These are phyloP conservation scores for Stichopus horrens DNA, from an alignment of 53 echinoderm and acorn worm genomes.

Conservation along the genomic window DNA sequence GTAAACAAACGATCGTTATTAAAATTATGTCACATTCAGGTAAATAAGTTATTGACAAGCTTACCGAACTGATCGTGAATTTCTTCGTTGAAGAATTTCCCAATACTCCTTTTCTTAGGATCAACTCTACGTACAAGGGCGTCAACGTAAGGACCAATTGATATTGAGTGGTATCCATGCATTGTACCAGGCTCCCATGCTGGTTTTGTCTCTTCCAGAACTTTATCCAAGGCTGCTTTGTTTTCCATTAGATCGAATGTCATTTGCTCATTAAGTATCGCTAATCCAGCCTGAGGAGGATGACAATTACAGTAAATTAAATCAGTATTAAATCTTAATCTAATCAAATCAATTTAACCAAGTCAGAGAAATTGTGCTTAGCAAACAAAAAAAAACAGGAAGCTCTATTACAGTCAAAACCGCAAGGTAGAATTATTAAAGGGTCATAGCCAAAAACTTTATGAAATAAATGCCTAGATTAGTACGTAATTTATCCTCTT, in stretches of 20 bases:
- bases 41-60: neutral
- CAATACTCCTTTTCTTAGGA: constrained; percentile 28
- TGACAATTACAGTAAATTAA: too few species aligned
- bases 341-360: too few species aligned
- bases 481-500: too few species aligned
- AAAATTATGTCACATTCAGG: neutral
- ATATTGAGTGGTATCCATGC: constrained; percentile 19
- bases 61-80: constrained; percentile 26
- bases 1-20: too few species aligned
- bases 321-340: too few species aligned
- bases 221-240: neutral
- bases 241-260: constrained; percentile 32
- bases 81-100: constrained; percentile 36
- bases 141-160: constrained; percentile 16
- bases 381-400: too few species aligned
- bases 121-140: neutral
- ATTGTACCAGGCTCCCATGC: constrained; percentile 1
- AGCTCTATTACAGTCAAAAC: too few species aligned
- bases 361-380: too few species aligned
- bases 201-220: constrained; percentile 1
- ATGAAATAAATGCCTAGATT: too few species aligned
- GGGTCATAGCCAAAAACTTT: too few species aligned
- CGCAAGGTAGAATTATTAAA: too few species aligned
- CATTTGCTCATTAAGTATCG: constrained; percentile 1
- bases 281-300: constrained; percentile 49